These are phyloP conservation scores for Trididemnum miniatum DNA, from an alignment of 23 tunicate species.

Conservation along the genomic window DNA sequence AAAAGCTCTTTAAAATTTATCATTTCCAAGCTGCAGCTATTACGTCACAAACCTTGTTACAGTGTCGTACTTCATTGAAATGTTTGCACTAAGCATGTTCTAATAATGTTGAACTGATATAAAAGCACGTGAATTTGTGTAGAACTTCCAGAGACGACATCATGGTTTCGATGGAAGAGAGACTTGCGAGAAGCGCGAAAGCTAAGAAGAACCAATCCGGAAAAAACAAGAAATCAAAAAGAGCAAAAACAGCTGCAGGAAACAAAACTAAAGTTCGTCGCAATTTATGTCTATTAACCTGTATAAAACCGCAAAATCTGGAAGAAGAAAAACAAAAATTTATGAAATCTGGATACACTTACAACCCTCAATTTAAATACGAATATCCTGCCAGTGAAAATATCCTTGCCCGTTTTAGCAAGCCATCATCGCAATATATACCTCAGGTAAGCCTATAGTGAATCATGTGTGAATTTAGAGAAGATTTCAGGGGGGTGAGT, in stretches of 20 bases:
- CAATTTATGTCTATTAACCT: slow-evolving; percentile 43
- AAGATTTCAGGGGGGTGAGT: too few relatives aligned
- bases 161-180: slow-evolving; percentile 83
- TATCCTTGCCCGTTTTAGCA: slow-evolving; percentile 54
- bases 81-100: too few relatives aligned
- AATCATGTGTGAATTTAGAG: too few relatives aligned
- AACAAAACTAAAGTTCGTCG: slow-evolving; percentile 1
- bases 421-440: slow-evolving; percentile 56
- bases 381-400: slow-evolving; percentile 54
- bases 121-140: too few relatives aligned
- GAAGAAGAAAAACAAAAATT: slow-evolving; percentile 72
- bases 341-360: slow-evolving; percentile 54
- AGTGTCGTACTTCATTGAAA: too few relatives aligned
- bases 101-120: too few relatives aligned
- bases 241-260: slow-evolving; percentile 27
- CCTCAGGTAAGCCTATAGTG: slow-evolving; percentile 75
- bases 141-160: slow-evolving; percentile 30
- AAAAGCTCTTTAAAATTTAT: too few relatives aligned
- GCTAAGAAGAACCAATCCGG: slow-evolving; percentile 18
- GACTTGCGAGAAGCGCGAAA: slow-evolving; percentile 41
- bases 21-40: too few relatives aligned
- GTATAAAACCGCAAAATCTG: slow-evolving; percentile 77
- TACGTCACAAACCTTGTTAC: too few relatives aligned
- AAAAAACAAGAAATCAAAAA: slow-evolving; percentile 7
- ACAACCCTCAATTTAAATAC: slow-evolving; percentile 84